Base-by-base conservation (phyloP, 2,888 invertebrate genomes). In the Pogonocherus hispidulus region DNA sequence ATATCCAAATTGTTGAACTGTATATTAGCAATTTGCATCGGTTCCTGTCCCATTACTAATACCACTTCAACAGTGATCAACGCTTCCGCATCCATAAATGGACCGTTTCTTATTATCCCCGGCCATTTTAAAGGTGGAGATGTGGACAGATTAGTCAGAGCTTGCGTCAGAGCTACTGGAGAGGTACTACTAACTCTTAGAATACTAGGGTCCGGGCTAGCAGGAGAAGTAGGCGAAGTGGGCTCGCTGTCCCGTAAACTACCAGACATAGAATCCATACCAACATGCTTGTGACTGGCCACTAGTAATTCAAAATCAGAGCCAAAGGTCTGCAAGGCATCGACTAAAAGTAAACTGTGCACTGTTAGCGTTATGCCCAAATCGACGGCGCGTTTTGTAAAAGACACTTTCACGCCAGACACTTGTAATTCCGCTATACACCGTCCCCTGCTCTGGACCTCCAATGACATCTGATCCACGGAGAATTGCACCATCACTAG, bases 1-100 rank as follows among this genome's bases (percentile, higher is more conserved):
- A 98, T 94, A 84, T 98, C 98, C 75, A 98, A 87, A 84, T 94
- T 97, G 82, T 98, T 98, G 81, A 98, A 98, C 76, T 96, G 91
- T 77, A 98, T 93, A 79, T 94, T 95, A 0, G 95, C 94, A 54
- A 96, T 91, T 77, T 94, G 91, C 70, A 89, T 80, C 0, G 85
- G 82, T 55, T 85, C 85, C 18, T 69, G 71, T 22, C 82, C 84
- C 51, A 77, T 89, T 0, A 96, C 91, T 52, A 95, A 88, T 44
- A 93, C 90, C 18, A 97, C 89, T 81, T 98, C 97, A 2, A 96
- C 89, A 63, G 92, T 92, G 46, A 94, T 94, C 4, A 94, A 84
- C 0, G 94, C 94, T 77, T 94, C 91, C 1, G 91, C 88, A 73
- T 91, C 91, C 74, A 83, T 73, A 41, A 80, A 73, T 1, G 75